Evolutionary conservation across 2,888 invertebrate genomes (phyloP).

Genomic region (Taphrorychus bicolor): DNA sequence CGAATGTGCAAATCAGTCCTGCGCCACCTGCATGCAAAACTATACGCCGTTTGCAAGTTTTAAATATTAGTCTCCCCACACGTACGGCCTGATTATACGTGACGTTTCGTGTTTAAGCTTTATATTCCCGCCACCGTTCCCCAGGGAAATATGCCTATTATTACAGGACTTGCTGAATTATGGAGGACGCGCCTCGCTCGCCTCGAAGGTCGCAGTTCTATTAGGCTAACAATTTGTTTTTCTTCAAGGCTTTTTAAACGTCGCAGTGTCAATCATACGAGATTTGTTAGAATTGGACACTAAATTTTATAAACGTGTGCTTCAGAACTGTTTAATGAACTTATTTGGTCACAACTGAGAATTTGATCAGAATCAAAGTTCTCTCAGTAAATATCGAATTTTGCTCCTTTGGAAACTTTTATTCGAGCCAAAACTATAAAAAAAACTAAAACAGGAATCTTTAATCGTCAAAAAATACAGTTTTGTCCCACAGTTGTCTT

Average conservation of each 20-base stretch:
- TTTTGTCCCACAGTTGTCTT: too few relatives aligned
- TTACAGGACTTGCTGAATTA: constrained; percentile 14
- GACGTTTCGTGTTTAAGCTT: constrained; percentile 21
- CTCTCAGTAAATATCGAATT: too few relatives aligned
- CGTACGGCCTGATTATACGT: constrained; percentile 17
- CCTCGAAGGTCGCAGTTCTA: neutral
- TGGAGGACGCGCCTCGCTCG: constrained; percentile 6
- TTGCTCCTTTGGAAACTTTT: too few relatives aligned
- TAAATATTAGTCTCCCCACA: neutral
- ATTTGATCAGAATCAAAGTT: too few relatives aligned
- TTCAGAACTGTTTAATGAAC: too few relatives aligned
- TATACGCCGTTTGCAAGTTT: neutral
- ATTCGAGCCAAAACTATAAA: too few relatives aligned
- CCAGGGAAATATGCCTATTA: constrained; percentile 27
- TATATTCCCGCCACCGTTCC: constrained; percentile 7
- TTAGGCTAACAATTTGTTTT: neutral
- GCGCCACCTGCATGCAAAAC: neutral
- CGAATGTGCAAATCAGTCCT: neutral
- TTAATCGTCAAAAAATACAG: too few relatives aligned
- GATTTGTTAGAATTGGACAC: too few relatives aligned
- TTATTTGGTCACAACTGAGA: too few relatives aligned
- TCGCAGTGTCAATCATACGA: too few relatives aligned
- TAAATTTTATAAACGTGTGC: too few relatives aligned
- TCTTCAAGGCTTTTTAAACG: neutral
- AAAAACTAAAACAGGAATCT: too few relatives aligned